A percentile compares a stretch with the other conserved stretches of the same genome.
Conservation (phyloP, 1,140 invertebrate species). For the Dendrolimus kikuchii region DNA sequence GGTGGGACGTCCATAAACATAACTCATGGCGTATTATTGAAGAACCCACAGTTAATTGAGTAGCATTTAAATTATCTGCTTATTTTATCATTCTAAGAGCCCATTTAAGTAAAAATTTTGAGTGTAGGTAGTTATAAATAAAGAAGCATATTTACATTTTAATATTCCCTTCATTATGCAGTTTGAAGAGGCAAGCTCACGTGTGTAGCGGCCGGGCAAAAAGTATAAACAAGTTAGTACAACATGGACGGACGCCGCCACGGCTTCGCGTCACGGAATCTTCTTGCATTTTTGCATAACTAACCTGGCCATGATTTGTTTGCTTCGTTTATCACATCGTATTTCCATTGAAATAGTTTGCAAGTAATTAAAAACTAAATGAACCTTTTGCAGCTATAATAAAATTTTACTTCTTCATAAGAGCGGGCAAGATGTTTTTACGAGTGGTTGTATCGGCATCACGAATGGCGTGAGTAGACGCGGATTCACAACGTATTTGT, state of each 20-base stretch:
- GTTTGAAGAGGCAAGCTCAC: conserved; percentile 28
- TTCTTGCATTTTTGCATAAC: conserved; percentile 64
- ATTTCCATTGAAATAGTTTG: neutral
- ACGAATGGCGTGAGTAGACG: too few species aligned
- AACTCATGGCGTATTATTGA: conserved; percentile 47
- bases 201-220: conserved; percentile 31
- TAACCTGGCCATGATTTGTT: conserved; percentile 53
- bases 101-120: conserved; percentile 9
- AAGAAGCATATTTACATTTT: conserved; percentile 17
- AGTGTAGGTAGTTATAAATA: conserved; percentile 1
- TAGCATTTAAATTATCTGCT: conserved; percentile 25
- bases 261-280: conserved; percentile 54
- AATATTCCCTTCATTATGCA: conserved; percentile 31
- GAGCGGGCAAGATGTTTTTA: too few species aligned
- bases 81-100: conserved; percentile 12
- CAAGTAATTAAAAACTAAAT: conserved; percentile 1
- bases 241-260: conserved; percentile 44
- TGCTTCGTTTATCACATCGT: conserved; percentile 16
- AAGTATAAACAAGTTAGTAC: conserved; percentile 45
- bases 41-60: conserved; percentile 38
- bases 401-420: too few species aligned
- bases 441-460: too few species aligned
- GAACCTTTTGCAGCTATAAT: neutral
- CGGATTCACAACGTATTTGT: too few species aligned
- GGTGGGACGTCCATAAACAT: conserved; percentile 54